Base-by-base conservation (phyloP, 1,140 invertebrate genomes). In the Rhagoletis zephyria region DNA sequence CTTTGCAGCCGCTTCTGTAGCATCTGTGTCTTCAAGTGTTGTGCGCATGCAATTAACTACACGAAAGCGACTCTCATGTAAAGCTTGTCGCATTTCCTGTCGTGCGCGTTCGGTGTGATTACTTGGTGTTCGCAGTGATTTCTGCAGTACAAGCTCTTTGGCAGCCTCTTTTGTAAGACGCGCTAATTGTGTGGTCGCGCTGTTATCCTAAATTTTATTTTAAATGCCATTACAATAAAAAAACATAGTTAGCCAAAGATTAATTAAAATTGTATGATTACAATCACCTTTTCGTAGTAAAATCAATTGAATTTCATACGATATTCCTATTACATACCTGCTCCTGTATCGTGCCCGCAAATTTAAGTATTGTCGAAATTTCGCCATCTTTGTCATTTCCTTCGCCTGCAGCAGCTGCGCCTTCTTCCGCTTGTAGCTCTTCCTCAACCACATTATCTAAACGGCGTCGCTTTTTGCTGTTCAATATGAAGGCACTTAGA, bases 381-480 rank as follows among this genome's bases (percentile, higher is more conserved):
- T 92, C 90, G 64, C 89, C 93, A 87, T 92, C 88, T 89, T 87
- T 85, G 74, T 86, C 85, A 87, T 85, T 87, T 56, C 19, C 6
- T 56, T 2, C 48, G 2, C 48, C 89, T 64, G 87, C 14, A 30
- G 7, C 45, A 45, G 16, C 67, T 19, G 19, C 70, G 1, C 14
- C 64, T 51, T 74, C 87, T 30, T 74, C 87, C 3, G 63, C 81
- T 61, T 85, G 81, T 56, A 56, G 77, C 16, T 45, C 63, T 60
- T 12, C 51, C 85, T 87, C 51, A 85, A 70, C 16, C 89, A 85
- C 64, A 81, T 91, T 88, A 4, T 91, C 92, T 48, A 91, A 88
- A 12, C 94, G 95, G 9, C 94, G 94, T 70, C 92, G 91, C 42
- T 93, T 92, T 90, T 95, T 95, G 88, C 94, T 94, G 86, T 94